Base-by-base conservation (phyloP, 2,113 vertebrate species). In the Alouatta palliata region DNA sequence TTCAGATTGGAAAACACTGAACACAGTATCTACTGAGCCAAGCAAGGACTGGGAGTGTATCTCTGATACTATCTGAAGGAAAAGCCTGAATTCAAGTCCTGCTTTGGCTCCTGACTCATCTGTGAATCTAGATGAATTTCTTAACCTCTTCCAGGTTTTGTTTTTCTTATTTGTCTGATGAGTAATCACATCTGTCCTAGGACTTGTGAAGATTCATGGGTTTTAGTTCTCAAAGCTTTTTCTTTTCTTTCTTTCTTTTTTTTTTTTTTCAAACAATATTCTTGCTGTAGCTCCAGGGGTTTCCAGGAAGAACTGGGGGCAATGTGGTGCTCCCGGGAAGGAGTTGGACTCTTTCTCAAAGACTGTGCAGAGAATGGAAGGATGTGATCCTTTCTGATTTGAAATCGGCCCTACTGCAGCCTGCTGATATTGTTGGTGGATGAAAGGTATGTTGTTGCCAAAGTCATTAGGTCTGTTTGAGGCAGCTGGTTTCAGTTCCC, bases 31-130 rank as follows among this genome's bases (percentile, higher is more conserved):
- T 70, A 4, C 76, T 82, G 87, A 94, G 82, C 87, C 86, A 86
- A 91, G 73, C 86, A 86, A 89, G 73, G 61, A 54, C 56, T 76
- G 21, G 25, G 64, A 64, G 58, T 96, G 58, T 76, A n/a, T 52
- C 45, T 86, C 45, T 77, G 70, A 96, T 80, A 47, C 10, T 27
- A 81, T 95, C 88, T 94, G 87, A 93, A 97, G 83, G 75, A 61
- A 87, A 95, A 97, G 71, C 83, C 91, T 93, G 96, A 87, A 95
- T 96, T 95, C 86, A 95, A 96, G 91, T 97, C 49, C 88, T 87
- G 75, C 80, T 84, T 88, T 96, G 90, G 11, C 27, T 71, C 23
- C 13, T 25, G 89, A 92, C 71, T 91, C 87, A 90, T 90, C 45
- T 77, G 81, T 49, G 56, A 95, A 90, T 40, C 21, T 91, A 71